Percentiles rank a stretch among this genome's conserved stretches.
These are phyloP conservation scores for Scomberomorus guttatus DNA, from an alignment of 2,797 vertebrate genomes.

Conservation along the genomic window DNA sequence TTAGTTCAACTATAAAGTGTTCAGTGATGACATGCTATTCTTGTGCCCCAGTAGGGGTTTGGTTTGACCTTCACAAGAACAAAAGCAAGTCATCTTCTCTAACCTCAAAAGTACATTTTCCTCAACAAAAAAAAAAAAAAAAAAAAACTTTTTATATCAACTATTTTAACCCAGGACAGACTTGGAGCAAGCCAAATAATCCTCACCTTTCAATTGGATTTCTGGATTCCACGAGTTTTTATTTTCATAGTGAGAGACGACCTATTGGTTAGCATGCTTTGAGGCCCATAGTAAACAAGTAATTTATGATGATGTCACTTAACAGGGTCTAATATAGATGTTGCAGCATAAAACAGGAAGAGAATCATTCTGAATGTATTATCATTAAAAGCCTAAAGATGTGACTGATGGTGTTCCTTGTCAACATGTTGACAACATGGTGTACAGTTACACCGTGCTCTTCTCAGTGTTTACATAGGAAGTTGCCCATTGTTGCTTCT, in stretches of 20 bases:
- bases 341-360: conserved; percentile 49
- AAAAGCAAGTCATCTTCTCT: conserved; percentile 72
- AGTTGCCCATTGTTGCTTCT: conserved; percentile 47
- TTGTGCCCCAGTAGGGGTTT: conserved; percentile 59
- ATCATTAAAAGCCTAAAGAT: conserved; percentile 70
- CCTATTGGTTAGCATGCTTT: conserved; percentile 46
- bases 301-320: conserved; percentile 77
- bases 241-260: conserved; percentile 38
- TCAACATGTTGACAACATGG: conserved; percentile 40
- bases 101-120: conserved; percentile 79
- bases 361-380: conserved; percentile 81
- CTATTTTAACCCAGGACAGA: conserved; percentile 80
- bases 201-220: conserved; percentile 79
- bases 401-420: conserved; percentile 53
- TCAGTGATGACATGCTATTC: conserved; percentile 66
- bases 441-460: conserved; percentile 31
- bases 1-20: conserved; percentile 75
- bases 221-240: conserved; percentile 70
- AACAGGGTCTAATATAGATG: conserved; percentile 69
- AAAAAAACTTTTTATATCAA: conserved; percentile 71
- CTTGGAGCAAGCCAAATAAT: conserved; percentile 83
- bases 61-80: conserved; percentile 67
- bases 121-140: conserved; percentile 37
- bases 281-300: conserved; percentile 51
- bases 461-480: conserved; percentile 52